Base-by-base conservation (phyloP, 2,797 vertebrate species). In the Acanthurus tractus region DNA sequence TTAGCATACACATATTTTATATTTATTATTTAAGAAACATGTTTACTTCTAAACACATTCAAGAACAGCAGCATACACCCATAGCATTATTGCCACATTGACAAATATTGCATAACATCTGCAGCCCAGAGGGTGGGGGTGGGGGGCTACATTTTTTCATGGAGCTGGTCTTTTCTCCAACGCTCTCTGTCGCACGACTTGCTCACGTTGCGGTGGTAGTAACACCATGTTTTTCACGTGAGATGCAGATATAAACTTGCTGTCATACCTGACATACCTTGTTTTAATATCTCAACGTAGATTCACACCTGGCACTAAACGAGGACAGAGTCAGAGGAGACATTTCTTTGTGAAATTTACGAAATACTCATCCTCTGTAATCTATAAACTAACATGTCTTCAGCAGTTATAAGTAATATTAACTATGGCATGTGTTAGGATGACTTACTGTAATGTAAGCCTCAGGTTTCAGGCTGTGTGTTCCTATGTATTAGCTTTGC, bases 31-130 rank as follows among this genome's bases (percentile, higher is more conserved):
- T 3, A 14, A 22, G 4, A 57, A 3, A 8, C 9, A 1, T 58
- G 1, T 56, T 52, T 0, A 62, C n/a, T 14, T 54, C 1, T 6
- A 38, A 8, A 48, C 8, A 15, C 45, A 36, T 6, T 20, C 17
- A 50, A 13, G 25, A 57, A 14, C 20, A 58, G 38, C 10, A 36
- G 45, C 66, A n/a, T 0, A 20, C 44, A 29, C 18, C n/a, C 18
- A 14, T 38, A 6, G 48, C 63, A 64, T 59, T 68, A 23, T 76
- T 83, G 61, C 80, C 81, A 88, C 94, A 95, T 93, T 88, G 93
- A 90, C 93, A 95, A 94, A 92, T 91, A 89, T 96, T 95, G 92
- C 93, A 94, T 96, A 97, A 97, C 72, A 74, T 81, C 78, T 84
- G 85, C 95, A 95, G 94, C 93, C 90, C 84, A 86, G 63, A 84